A percentile compares a stretch with the other conserved stretches of the same genome.
Evolutionary conservation across 2,797 vertebrate species (phyloP).

Genomic region (Hippopotamyrus pictus): DNA sequence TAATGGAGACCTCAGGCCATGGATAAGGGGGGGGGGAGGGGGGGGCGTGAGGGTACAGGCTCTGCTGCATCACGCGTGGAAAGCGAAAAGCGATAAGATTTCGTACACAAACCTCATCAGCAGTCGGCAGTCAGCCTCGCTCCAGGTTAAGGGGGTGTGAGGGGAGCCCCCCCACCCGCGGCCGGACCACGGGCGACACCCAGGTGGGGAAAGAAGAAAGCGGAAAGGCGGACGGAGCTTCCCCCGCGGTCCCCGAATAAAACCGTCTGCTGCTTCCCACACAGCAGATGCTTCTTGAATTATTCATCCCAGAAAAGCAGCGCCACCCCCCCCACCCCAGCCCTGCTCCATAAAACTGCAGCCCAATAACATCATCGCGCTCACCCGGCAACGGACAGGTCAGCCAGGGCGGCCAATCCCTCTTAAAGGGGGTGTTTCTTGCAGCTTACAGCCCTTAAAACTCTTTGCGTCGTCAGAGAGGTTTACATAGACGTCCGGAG

Average conservation of each 20-base stretch:
- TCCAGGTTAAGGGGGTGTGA: background rate
- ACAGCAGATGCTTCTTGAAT: conserved; percentile 55
- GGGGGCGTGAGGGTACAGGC: conserved; percentile 10
- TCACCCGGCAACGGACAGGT: conserved; percentile 45
- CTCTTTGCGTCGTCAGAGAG: background rate
- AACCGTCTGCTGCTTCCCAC: conserved; percentile 31
- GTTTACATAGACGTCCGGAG: background rate
- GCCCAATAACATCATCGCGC: conserved; percentile 58
- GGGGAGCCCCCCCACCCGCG: background rate
- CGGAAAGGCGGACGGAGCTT: conserved; percentile 39
- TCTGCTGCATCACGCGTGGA: conserved; percentile 12
- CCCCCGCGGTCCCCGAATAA: conserved; percentile 38
- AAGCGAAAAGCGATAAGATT: background rate
- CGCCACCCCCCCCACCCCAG: conserved; percentile 45
- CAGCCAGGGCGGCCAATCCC: conserved; percentile 49
- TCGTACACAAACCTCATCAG: background rate
- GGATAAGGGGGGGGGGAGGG: background rate
- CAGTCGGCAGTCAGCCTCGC: background rate
- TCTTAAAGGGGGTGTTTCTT: conserved; percentile 29
- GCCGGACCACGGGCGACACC: background rate
- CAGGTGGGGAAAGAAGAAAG: conserved; percentile 23
- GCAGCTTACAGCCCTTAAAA: conserved; percentile 40
- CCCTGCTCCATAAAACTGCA: conserved; percentile 52
- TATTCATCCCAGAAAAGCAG: conserved; percentile 51
- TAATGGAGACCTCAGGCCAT: conserved; percentile 35